Evolutionary conservation across 2,888 invertebrate genomes (phyloP), one percentile per base, ranked within the genome.

Genomic region (Nomada ruficornis): DNA sequence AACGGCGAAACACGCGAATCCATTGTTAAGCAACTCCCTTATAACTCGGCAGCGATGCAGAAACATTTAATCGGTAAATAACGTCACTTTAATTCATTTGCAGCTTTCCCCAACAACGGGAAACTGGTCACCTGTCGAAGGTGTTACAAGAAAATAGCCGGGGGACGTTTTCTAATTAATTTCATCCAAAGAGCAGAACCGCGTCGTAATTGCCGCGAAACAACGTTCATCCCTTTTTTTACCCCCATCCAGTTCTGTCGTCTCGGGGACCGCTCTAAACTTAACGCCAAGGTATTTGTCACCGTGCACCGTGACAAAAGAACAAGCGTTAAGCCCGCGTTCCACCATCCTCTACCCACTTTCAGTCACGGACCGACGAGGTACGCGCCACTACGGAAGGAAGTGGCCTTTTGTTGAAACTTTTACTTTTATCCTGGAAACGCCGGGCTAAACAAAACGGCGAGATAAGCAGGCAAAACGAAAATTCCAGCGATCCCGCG

Each of bases 271-370:
- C 76, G 69, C 86, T 88, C 80, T 86, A 86, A 87, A 88, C 87
- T 90, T 89, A 90, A 90, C 89, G 89, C 84, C 75, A 76, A 69
- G 82, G 85, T 88, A 90, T 91, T 91, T 91, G 90, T 91, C 91
- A 90, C 85, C 71, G 86, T 64, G 79, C 77, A 64, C 82, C 73
- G 79, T 77, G 83, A 89, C 89, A 87, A 89, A 89, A 86, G 86
- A 85, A 86, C 86, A 62, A 86, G 62, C 75, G 77, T 67, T 68
- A 82, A 77, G 76, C 78, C 52, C 65, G 64, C 68, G 20, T 59
- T 59, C 76, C 23, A 42, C 47, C 36, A 13, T 29, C 42, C 73
- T 29, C 72, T 64, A 47, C 11, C 72, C 77, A 54, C 83, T 83
- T 77, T 77, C 67, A 79, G 87, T 72, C 60, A 36, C 77, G 52